These are phyloP conservation scores for Mechanitis mazaeus DNA, from an alignment of 2,888 invertebrate genomes.

Conservation along the genomic window DNA sequence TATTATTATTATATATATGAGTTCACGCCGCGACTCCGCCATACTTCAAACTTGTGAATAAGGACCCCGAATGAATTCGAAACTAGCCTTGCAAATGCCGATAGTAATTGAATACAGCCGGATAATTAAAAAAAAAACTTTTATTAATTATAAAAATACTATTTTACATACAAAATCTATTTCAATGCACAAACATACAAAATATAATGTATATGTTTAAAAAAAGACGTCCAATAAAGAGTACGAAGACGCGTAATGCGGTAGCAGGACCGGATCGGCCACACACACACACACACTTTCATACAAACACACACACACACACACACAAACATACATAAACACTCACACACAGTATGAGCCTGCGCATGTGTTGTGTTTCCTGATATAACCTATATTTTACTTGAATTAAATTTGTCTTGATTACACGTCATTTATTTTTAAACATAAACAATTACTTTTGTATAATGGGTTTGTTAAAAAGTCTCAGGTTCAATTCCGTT, in stretches of 20 bases:
- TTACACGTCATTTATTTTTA: background rate
- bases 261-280: constrained; percentile 49
- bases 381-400: background rate
- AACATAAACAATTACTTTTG: no score
- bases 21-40: no score
- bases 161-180: background rate
- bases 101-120: no score
- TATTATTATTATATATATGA: no score
- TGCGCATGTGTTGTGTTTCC: constrained; percentile 1
- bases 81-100: no score
- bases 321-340: background rate
- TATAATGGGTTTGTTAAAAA: no score
- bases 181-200: background rate
- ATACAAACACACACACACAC: constrained; percentile 7
- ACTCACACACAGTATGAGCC: background rate
- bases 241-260: constrained; percentile 45
- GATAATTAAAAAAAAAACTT: no score
- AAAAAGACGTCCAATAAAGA: constrained; percentile 17
- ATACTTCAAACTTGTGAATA: no score
- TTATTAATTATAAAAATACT: background rate
- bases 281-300: constrained; percentile 27
- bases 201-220: background rate
- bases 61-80: no score
- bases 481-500: no score
- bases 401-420: background rate